Evolutionary conservation across 2,888 invertebrate genomes (phyloP).

Genomic region (Andrena fulva): DNA sequence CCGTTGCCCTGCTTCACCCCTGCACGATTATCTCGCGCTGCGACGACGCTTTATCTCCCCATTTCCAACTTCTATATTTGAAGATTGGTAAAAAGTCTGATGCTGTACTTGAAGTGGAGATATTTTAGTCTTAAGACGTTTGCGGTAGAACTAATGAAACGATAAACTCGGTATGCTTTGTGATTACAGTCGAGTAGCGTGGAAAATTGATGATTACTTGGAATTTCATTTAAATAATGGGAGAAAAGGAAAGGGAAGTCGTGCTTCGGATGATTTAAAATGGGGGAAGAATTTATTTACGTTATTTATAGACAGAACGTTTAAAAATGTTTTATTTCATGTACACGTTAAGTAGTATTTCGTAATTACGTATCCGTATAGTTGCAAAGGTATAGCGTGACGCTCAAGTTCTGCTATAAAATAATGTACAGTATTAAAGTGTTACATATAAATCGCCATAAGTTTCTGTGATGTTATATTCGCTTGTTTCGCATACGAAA

Average conservation of each 20-base stretch:
- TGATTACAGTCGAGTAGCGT: no score
- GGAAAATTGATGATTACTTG: no score
- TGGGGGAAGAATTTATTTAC: not conserved
- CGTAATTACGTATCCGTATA: constrained; percentile 31
- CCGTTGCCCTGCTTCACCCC: not conserved
- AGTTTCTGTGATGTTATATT: not conserved
- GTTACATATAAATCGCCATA: constrained; percentile 5
- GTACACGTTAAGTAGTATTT: constrained; percentile 18
- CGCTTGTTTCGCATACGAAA: constrained; percentile 6
- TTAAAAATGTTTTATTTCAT: constrained; percentile 20
- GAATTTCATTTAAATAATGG: no score
- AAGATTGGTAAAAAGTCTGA: no score
- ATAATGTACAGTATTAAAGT: constrained; percentile 18
- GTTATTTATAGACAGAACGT: constrained; percentile 21
- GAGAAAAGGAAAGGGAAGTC: not conserved
- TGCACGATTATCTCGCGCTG: not conserved
- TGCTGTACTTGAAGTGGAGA: no score
- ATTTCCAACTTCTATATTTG: not conserved
- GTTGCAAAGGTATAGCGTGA: constrained; percentile 5
- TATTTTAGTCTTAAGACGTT: no score
- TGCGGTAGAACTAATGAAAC: no score
- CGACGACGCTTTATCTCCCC: not conserved
- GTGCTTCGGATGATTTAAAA: no score
- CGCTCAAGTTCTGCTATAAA: not conserved
- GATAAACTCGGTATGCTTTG: no score